Conservation (phyloP, 2,888 invertebrate genomes). For the Cataglyphis rosenhaueri region DNA sequence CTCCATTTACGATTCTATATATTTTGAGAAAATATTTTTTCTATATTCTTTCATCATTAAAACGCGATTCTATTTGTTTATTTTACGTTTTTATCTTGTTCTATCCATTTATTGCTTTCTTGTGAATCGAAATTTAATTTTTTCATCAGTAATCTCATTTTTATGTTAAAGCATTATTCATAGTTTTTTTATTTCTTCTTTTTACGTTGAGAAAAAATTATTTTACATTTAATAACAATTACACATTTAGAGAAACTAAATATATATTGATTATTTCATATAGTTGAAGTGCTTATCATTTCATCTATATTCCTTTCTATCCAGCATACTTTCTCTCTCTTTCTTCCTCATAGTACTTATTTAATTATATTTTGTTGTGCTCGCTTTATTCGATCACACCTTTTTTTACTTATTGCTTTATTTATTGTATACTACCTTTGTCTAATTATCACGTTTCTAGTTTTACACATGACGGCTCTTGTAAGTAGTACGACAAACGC, state of each 20-base stretch:
- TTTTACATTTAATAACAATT: not conserved
- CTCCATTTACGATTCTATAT: slow-evolving; percentile 35
- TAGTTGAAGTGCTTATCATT: not conserved
- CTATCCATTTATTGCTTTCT: not conserved
- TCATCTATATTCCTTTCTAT: not conserved
- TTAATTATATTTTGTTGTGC: not conserved
- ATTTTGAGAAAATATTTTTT: slow-evolving; percentile 56
- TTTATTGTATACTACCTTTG: not conserved
- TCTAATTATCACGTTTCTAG: not conserved
- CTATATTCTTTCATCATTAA: not conserved
- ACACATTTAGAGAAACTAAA: not conserved
- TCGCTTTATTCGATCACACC: not conserved
- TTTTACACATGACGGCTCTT: not conserved
- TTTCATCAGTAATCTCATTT: not conserved
- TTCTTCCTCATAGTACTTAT: not conserved
- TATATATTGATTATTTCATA: slow-evolving; percentile 6
- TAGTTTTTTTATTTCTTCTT: not conserved
- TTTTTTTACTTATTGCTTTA: slow-evolving; percentile 4
- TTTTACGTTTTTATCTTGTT: not conserved
- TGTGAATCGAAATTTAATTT: not conserved
- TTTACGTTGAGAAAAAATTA: not conserved
- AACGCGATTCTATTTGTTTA: not conserved
- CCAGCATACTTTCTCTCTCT: not conserved
- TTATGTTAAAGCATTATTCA: not conserved
- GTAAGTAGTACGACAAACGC: not conserved